Base-by-base conservation (phyloP, 2,888 invertebrate species). In the Harmothoe impar region DNA sequence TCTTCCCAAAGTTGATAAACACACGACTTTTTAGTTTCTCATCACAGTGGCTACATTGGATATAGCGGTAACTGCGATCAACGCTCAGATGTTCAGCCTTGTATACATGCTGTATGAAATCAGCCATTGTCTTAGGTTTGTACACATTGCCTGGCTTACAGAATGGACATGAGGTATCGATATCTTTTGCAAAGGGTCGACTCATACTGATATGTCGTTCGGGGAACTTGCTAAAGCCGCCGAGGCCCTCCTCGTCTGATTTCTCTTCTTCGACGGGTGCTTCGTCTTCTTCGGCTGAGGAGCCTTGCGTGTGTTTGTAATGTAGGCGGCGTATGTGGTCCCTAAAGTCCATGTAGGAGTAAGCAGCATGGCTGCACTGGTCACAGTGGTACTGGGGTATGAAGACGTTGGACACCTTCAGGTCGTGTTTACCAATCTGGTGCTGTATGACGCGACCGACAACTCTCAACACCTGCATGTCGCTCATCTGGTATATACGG, bases 81-180 rank as follows among this genome's bases (percentile, higher is more conserved):
- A 23, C 23, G n/a, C 33, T 81, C 81, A 81, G 43, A 20, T 81
- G 81, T 17, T 35, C 43, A 15, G 35, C 81, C 7, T 0, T 43
- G 23, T 81, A 33, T 10, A 81, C 81, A 43, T 81, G 81, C 3
- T 81, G 35, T 15, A 81, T 35, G 43, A 81, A 81, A 20, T 81
- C 81, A 43, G 35, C 20, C 43, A 81, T 0, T 1, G 33, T 81
- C 81, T 43, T 33, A 20, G 81, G 15, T 35, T 81, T 81, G 81
- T n/a, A 33, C 0, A 35, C 43, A 1, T 81, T 81, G 7, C 33
- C 43, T 12, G 81, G 43, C 20, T 15, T 35, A 25, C 81, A 81
- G 43, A 81, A 81, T 3, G 81, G 81, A 35, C 81, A 81, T 17
- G 81, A 81, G 15, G 81, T 35, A 35, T 81, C 81, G 23, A 81